Evolutionary conservation across 2,113 vertebrate species (phyloP).

Genomic region (Heptranchias perlo): DNA sequence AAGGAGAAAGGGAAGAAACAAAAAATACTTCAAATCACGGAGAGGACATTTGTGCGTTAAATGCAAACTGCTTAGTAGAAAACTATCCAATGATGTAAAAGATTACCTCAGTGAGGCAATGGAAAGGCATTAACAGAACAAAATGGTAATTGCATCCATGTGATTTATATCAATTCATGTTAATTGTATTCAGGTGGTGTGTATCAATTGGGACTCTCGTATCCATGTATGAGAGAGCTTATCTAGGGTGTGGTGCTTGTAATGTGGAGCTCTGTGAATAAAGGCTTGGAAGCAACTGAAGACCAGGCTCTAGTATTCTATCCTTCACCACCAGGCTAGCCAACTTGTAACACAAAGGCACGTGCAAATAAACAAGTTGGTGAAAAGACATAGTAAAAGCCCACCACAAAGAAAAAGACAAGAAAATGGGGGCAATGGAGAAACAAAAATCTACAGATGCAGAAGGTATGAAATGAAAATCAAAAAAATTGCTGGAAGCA

Average conservation of each 20-base stretch:
- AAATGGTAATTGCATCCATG: too few relatives aligned
- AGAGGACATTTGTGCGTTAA: not conserved
- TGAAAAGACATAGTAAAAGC: not conserved
- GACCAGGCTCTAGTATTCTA: too few relatives aligned
- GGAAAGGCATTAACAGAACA: not conserved
- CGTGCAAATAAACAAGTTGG: not conserved
- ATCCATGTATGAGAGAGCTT: too few relatives aligned
- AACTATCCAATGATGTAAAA: not conserved
- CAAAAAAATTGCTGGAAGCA: too few relatives aligned
- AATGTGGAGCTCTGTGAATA: too few relatives aligned
- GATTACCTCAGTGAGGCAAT: not conserved
- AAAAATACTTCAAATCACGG: not conserved
- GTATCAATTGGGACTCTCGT: too few relatives aligned
- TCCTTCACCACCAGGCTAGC: too few relatives aligned
- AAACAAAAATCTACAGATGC: not conserved
- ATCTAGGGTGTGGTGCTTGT: too few relatives aligned
- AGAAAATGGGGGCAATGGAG: not conserved
- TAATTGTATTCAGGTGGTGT: too few relatives aligned
- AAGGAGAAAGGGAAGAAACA: not conserved
- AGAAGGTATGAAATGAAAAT: not conserved
- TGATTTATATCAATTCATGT: too few relatives aligned
- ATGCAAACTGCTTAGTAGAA: not conserved
- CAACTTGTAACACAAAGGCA: too few relatives aligned
- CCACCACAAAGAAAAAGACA: not conserved
- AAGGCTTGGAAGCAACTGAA: too few relatives aligned